These are phyloP conservation scores for Pediacus dermestoides DNA, from an alignment of 2,888 invertebrate species.

Conservation along the genomic window DNA sequence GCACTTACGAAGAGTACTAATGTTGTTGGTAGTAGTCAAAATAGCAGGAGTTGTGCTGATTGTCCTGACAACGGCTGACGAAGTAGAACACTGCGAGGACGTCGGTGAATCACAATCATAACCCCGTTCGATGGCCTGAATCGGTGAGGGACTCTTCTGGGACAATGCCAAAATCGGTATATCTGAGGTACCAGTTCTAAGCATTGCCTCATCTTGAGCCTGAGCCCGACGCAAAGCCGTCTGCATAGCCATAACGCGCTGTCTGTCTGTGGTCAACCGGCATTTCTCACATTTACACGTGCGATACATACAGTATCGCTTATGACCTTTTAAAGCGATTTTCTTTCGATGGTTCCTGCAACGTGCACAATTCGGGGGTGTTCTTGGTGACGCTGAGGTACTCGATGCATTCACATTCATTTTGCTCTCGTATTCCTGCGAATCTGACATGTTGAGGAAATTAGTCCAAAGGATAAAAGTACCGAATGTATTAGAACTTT, in stretches of 20 bases:
- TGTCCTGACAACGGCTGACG: constrained; percentile 51
- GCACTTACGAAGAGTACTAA: no score
- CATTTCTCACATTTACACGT: constrained; percentile 83
- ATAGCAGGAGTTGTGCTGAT: constrained; percentile 49
- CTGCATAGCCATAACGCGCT: constrained; percentile 82
- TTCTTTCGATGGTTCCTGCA: constrained; percentile 87
- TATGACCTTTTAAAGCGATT: constrained; percentile 83
- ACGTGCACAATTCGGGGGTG: constrained; percentile 85
- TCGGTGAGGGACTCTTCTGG: constrained; percentile 39
- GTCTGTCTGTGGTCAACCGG: constrained; percentile 76
- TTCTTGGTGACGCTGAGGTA: constrained; percentile 63
- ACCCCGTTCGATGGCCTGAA: constrained; percentile 46
- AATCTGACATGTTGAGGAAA: constrained; percentile 41
- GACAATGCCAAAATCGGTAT: constrained; percentile 44
- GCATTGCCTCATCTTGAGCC: constrained; percentile 72
- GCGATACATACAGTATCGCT: constrained; percentile 81
- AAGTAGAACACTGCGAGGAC: constrained; percentile 54
- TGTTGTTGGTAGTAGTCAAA: constrained; percentile 46
- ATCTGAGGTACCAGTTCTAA: constrained; percentile 35
- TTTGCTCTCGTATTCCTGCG: constrained; percentile 52
- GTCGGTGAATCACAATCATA: constrained; percentile 57
- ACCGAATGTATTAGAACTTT: no score
- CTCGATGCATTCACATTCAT: constrained; percentile 52
- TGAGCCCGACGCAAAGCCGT: constrained; percentile 77
- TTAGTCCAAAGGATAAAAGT: no score